These are phyloP conservation scores for Piezodorus guildinii DNA, from an alignment of 1,140 invertebrate species.

Conservation along the genomic window DNA sequence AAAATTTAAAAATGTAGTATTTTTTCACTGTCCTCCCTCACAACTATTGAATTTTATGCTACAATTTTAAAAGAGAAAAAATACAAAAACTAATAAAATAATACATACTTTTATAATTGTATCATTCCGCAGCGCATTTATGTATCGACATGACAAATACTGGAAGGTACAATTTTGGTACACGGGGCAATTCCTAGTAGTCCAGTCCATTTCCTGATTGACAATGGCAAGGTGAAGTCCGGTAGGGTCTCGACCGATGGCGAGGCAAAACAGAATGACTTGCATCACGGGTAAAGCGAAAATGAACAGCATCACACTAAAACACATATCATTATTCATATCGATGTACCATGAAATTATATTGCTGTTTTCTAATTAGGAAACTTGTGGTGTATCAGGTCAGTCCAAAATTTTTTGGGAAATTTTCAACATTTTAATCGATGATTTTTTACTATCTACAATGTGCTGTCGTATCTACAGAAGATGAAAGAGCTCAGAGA, in stretches of 20 bases:
- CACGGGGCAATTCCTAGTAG: slow-evolving; percentile 36
- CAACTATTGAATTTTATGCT: too few species aligned
- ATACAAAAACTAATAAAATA: background rate
- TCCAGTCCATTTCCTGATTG: slow-evolving; percentile 60
- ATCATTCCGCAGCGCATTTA: slow-evolving; percentile 51
- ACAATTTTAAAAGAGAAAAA: too few species aligned
- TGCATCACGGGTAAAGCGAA: slow-evolving; percentile 83
- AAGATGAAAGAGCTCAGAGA: too few species aligned
- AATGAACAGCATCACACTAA: slow-evolving; percentile 76
- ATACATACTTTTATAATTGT: slow-evolving; percentile 46
- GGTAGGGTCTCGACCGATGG: slow-evolving; percentile 81
- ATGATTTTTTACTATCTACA: too few species aligned
- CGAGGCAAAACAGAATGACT: slow-evolving; percentile 86
- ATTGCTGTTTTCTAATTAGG: too few species aligned
- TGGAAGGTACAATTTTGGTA: slow-evolving; percentile 47
- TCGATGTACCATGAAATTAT: too few species aligned
- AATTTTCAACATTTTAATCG: too few species aligned
- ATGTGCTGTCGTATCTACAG: too few species aligned
- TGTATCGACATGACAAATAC: slow-evolving; percentile 61
- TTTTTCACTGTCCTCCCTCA: too few species aligned
- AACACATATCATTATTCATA: slow-evolving; percentile 27
- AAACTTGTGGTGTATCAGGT: too few species aligned
- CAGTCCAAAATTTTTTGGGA: too few species aligned
- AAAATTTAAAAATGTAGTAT: too few species aligned
- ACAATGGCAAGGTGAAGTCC: slow-evolving; percentile 73